Evolutionary conservation across 2,797 vertebrate species (phyloP), one percentile per base, ranked within the genome.

Genomic region (Meriones psammophilus): DNA sequence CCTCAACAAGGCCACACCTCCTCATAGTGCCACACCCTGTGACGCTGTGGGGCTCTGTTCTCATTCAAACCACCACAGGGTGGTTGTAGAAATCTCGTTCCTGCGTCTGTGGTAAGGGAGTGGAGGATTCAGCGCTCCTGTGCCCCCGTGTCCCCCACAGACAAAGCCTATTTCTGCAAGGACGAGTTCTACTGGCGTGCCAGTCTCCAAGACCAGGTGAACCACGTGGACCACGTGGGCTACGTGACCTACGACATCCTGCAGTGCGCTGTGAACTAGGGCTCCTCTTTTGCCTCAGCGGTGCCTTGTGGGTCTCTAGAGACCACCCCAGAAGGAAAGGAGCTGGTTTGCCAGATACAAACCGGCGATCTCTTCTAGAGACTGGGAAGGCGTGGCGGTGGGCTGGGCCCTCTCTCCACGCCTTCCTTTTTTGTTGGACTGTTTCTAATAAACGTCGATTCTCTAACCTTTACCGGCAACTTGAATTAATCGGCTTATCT

Each of bases 171-270:
- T 98, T 99, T 99, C 98, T 99, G 99, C 97, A 98, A 97, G 26
- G 98, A 99, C 22, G 97, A 95, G 54, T 99, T 99, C 99, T 99
- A 99, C 98, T 99, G 99, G 99, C 99, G 99, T 8, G 99, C 99
- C 99, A 99, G 98, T 17, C 98, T 98, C 0, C 98, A 84, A 39
- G 98, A 98, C 33, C 99, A 99, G 97, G 99, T 99, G 98, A 99
- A 99, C 96, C 98, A 99, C 69, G 99, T 99, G 87, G 99, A 99
- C 96, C 98, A 99, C 1, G 98, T 99, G 94, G 99, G 99, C 95
- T 99, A 99, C 0, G 97, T 99, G 96, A 99, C 99, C 96, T 99
- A 99, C 0, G 99, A 99, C 96, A 94, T 99, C 87, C 98, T 99
- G 97, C 98, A 98, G 88, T 99, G 99, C 96, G 97, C 99, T 0